Evolutionary conservation across 2,797 vertebrate genomes (phyloP).

Genomic region (Gambelia wislizenii): DNA sequence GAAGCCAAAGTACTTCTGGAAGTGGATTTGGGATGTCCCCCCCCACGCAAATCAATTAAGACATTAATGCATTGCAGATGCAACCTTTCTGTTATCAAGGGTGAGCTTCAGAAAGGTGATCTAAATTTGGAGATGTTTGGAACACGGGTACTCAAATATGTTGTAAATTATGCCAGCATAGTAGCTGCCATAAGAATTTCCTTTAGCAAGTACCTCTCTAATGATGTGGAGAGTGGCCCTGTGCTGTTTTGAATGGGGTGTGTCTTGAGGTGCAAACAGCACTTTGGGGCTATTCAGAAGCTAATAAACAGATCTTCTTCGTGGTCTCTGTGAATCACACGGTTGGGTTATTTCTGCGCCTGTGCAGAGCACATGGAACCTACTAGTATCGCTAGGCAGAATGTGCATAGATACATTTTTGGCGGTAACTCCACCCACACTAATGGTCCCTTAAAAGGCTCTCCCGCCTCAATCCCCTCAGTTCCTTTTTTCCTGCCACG

Average conservation of each 20-base stretch:
- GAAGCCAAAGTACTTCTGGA: neutral
- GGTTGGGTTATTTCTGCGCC: too few relatives aligned
- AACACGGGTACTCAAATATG: neutral
- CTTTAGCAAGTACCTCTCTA: neutral
- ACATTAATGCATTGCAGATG: fast-evolving
- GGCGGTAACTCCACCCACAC: too few relatives aligned
- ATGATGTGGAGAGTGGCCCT: neutral
- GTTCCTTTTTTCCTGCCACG: too few relatives aligned
- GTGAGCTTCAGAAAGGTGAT: neutral
- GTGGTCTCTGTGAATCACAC: too few relatives aligned
- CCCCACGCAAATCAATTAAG: neutral
- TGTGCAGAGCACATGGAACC: too few relatives aligned
- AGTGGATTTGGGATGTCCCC: neutral
- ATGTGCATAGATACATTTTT: too few relatives aligned
- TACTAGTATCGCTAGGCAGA: too few relatives aligned
- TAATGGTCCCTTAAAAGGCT: too few relatives aligned
- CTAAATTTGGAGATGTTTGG: neutral
- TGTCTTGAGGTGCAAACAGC: neutral
- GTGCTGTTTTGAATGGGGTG: neutral
- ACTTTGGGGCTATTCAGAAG: neutral
- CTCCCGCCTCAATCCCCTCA: too few relatives aligned
- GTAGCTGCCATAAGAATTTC: neutral
- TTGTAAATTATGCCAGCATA: neutral
- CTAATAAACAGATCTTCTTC: too few relatives aligned
- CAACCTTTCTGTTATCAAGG: too few relatives aligned